These are phyloP conservation scores for Philereme transversata DNA, from an alignment of 2,888 invertebrate genomes.

Conservation along the genomic window DNA sequence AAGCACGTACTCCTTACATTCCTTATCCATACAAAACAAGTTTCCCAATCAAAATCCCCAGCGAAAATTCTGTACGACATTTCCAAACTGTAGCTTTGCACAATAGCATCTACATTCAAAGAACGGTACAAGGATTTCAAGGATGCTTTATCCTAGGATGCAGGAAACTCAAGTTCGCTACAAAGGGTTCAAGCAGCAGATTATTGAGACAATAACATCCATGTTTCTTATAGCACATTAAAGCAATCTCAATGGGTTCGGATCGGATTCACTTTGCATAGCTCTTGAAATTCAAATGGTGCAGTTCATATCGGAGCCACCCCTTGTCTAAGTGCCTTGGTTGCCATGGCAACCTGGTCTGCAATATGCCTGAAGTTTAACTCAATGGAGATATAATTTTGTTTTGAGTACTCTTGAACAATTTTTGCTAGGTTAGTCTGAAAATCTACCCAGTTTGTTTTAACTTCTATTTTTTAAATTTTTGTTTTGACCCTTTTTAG, in stretches of 20 bases:
- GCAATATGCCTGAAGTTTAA: conserved; percentile 40
- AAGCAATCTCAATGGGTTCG: conserved; percentile 58
- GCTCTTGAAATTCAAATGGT: conserved; percentile 81
- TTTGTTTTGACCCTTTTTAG: too few species aligned
- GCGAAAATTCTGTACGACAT: conserved; percentile 1
- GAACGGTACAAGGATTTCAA: conserved; percentile 11
- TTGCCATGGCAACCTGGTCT: conserved; percentile 58
- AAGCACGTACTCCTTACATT: too few species aligned
- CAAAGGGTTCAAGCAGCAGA: conserved; percentile 1
- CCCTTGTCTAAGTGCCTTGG: conserved; percentile 65
- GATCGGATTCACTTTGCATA: conserved; percentile 78
- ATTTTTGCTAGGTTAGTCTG: conserved; percentile 8
- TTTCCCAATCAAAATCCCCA: neutral
- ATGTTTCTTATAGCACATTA: conserved; percentile 58
- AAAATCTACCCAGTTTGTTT: too few species aligned
- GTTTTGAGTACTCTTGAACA: conserved; percentile 30
- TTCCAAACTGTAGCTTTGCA: conserved; percentile 3
- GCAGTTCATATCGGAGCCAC: conserved; percentile 75
- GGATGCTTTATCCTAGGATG: conserved; percentile 15
- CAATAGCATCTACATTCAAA: conserved; percentile 16
- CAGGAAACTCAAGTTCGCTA: conserved; percentile 1
- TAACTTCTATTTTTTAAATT: too few species aligned
- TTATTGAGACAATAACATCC: conserved; percentile 47
- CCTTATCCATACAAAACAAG: conserved; percentile 2
- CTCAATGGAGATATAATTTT: conserved; percentile 36